Conservation (phyloP, 1,140 invertebrate genomes). For the Micrasema longulum region DNA sequence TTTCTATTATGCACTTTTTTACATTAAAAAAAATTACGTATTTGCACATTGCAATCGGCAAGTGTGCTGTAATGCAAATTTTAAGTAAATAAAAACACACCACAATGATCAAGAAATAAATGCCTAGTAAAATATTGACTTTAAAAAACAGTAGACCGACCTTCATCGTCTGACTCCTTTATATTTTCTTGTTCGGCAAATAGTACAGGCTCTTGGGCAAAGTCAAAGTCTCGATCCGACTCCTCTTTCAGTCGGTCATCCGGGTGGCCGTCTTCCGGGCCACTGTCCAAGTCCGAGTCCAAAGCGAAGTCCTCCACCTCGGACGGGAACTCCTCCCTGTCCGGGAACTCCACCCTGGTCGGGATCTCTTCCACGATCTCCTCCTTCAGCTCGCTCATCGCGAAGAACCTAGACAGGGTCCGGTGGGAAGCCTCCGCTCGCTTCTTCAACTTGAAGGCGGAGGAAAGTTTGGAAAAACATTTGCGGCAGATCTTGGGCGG, state of each 20-base stretch:
- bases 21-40: no score
- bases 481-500: conserved; percentile 22
- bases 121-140: no score
- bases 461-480: conserved; percentile 26
- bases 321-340: not conserved
- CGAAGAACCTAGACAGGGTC: not conserved
- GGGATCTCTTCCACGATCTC: not conserved
- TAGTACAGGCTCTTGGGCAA: no score
- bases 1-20: no score
- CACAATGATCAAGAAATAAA: no score
- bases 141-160: no score
- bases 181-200: no score
- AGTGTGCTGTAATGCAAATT: no score
- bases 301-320: not conserved
- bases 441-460: conserved; percentile 15
- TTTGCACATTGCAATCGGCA: no score
- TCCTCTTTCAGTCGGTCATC: not conserved
- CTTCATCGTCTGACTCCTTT: no score
- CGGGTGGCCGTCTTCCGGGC: not conserved
- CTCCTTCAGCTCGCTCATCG: not conserved
- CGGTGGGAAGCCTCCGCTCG: conserved; percentile 9
- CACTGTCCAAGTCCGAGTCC: not conserved
- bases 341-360: not conserved
- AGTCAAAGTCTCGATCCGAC: no score
- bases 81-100: no score